Base-by-base conservation (phyloP, 2,113 vertebrate species). In the Zosterops hypoxanthus region DNA sequence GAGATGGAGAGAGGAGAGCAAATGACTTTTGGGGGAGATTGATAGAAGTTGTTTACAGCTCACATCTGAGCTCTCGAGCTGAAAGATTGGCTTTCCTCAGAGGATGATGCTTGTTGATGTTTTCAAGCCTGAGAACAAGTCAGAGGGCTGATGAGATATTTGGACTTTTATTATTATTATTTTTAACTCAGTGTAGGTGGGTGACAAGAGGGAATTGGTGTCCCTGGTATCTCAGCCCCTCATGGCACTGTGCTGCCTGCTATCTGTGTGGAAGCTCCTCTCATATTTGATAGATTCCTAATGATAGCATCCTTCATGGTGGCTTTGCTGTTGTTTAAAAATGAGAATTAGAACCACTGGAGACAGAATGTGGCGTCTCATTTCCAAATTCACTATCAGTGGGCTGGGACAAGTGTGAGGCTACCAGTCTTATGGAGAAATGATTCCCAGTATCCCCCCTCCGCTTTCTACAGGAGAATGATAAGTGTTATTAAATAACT, bases 41-140 rank as follows among this genome's bases (percentile, higher is more conserved):
- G 86, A 56, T 44, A 56, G 69, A 52, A 82, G 72, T 84, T 90
- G 86, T 95, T 97, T 95, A 82, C 82, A 97, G 85, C 81, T 95
- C 7, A 0, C 14, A 33, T 90, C 44, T 79, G 94, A 92, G 87
- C 80, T 81, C 56, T 5, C 36, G 8, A 75, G 82, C 82, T 66
- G 44, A 71, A 97, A 92, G 93, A 76, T 95, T 82, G 86, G 39
- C 68, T 86, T 42, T 83, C 60, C 26, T 42, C 0, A 0, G 41
- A 94, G 66, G 65, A 82, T 83, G 77, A 34, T 94, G 72, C 75
- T 80, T 49, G 21, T 64, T 88, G 59, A 66, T 33, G 12, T 4
- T 91, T 91, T 88, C 92, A 78, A 78, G 79, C 92, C 69, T 42
- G 59, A 86, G 92, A 94, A 77, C 59, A 80, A 82, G 46, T 49